Conservation (phyloP, 2,888 invertebrate genomes). For the Harpalus rufipes region DNA sequence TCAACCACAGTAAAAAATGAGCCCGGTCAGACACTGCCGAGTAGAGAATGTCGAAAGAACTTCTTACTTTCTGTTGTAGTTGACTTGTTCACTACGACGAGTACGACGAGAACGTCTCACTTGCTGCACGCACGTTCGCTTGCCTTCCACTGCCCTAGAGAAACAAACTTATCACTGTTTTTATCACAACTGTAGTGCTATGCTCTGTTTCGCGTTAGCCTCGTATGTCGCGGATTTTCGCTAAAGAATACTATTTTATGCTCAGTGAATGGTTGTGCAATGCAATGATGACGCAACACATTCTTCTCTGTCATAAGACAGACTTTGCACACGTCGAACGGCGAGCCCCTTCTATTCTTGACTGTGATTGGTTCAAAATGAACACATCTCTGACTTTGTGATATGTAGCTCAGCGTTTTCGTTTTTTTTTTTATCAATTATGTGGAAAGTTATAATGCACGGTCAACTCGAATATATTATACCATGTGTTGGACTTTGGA, state of each 20-base stretch:
- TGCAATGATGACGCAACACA: conserved; percentile 58
- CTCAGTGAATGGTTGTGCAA: conserved; percentile 55
- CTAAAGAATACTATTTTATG: conserved; percentile 15
- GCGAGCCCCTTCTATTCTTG: conserved; percentile 48
- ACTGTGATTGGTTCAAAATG: conserved; percentile 18
- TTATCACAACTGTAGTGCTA: no score
- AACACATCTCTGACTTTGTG: conserved; percentile 44
- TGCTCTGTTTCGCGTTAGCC: not conserved
- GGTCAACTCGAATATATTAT: not conserved
- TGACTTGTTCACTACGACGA: not conserved
- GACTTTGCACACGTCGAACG: conserved; percentile 24
- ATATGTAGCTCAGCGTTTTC: conserved; percentile 39
- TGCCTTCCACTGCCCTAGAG: not conserved
- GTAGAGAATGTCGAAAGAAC: conserved; percentile 42
- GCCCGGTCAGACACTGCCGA: conserved; percentile 29
- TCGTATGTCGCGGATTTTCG: not conserved
- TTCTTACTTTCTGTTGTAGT: conserved; percentile 60
- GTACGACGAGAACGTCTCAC: conserved; percentile 21
- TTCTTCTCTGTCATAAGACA: conserved; percentile 56
- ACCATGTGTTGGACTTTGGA: no score
- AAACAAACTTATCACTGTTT: not conserved
- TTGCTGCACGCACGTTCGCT: not conserved
- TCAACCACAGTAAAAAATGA: conserved; percentile 42
- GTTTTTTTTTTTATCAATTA: conserved; percentile 26
- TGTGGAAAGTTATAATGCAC: conserved; percentile 19